These are phyloP conservation scores for Theonella swinhoei DNA, from an alignment of 37 sponge, comb jelly and placozoan genomes.

Conservation along the genomic window DNA sequence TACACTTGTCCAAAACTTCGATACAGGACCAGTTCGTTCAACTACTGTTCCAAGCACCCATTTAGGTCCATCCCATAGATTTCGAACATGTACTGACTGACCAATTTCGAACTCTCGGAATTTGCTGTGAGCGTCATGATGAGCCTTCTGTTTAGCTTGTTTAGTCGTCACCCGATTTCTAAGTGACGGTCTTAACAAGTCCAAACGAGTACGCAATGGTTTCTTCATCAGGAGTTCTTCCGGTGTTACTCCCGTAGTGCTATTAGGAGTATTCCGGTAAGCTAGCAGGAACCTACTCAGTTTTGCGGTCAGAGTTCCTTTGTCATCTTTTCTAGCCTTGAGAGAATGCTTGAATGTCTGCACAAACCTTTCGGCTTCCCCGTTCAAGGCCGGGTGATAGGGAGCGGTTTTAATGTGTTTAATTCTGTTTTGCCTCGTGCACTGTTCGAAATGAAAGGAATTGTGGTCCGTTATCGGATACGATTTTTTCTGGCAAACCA, in stretches of 20 bases:
- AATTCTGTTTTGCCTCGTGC: no score
- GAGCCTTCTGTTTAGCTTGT: slow-evolving; percentile 13
- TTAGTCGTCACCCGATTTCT: background rate
- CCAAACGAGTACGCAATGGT: background rate
- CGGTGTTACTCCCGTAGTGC: slow-evolving; percentile 7
- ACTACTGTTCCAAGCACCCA: background rate
- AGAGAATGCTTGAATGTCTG: slow-evolving; percentile 10
- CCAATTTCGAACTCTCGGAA: slow-evolving; percentile 9
- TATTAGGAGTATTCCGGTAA: slow-evolving; percentile 14
- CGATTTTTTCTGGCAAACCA: no score
- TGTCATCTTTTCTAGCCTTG: background rate
- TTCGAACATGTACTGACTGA: slow-evolving; percentile 2
- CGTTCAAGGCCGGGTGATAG: no score
- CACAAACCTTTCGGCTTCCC: no score
- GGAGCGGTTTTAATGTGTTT: no score
- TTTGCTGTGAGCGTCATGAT: background rate
- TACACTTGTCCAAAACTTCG: background rate
- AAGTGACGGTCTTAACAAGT: background rate
- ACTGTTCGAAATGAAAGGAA: slow-evolving; percentile 24
- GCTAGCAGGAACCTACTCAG: background rate
- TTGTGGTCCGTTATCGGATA: no score
- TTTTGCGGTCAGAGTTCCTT: background rate
- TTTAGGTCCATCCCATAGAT: background rate
- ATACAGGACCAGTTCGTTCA: background rate
- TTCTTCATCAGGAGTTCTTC: slow-evolving; percentile 7